Evolutionary conservation across 2,888 invertebrate species (phyloP), one percentile per base, ranked within the genome.

Genomic region (Gastrophysa polygoni): DNA sequence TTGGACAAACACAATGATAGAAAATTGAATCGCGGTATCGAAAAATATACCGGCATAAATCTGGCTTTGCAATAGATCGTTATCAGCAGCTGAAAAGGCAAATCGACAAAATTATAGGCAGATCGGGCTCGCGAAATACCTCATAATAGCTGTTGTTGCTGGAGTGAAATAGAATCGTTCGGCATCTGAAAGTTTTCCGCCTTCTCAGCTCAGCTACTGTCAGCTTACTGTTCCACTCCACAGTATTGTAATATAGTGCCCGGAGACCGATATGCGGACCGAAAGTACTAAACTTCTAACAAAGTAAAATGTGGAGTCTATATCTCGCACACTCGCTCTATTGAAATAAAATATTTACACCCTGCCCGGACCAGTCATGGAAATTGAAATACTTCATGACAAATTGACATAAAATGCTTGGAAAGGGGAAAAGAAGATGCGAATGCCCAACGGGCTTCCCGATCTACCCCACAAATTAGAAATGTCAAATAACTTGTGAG

Each of bases 311-410:
- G 51, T 21, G 51, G 14, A 38, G 18, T 32, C 17, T 52, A 38
- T 52, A 52, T 52, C n/a, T 34, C 38, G 21, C 24, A 20, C 51
- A 52, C n/a, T 38, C 51, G 34, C 34, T 52, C 51, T 38, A 52
- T 52, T 52, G 51, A 38, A 50, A 52, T 52, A 38, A 52, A 52
- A 52, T 52, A 52, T 52, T 52, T 52, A 52, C 51, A 52, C 20
- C 17, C 34, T 14, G 34, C 14, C 51, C 51, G 34, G 51, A 20
- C 29, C 34, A 34, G 20, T 52, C 51, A 38, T 38, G 21, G 51
- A 38, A 52, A 52, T 21, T 32, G 51, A 52, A 52, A 38, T 52
- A 52, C 21, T 21, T 21, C 24, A 38, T 52, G 51, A 52, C 34
- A 38, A 38, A 38, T 38, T 38, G 38, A 38, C 38, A 38, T 11